Evolutionary conservation across 2,888 invertebrate species (phyloP).

Genomic region (Mongoloraphidia duomilia): DNA sequence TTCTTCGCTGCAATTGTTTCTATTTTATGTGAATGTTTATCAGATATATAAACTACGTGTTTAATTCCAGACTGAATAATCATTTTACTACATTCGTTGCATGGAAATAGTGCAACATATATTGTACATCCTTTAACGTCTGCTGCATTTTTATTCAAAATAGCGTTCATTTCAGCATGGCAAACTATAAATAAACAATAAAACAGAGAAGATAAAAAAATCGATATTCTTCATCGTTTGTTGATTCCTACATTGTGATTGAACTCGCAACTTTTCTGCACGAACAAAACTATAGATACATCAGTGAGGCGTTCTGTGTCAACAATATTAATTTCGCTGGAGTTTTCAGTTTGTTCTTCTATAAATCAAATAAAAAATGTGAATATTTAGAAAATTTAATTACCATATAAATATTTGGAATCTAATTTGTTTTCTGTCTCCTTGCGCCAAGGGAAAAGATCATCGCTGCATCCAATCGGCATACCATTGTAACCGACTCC

Average conservation of each 20-base stretch:
- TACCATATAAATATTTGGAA: slow-evolving; percentile 78
- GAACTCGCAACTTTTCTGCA: not conserved
- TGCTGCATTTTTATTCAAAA: slow-evolving; percentile 74
- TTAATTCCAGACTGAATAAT: slow-evolving; percentile 88
- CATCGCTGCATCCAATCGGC: slow-evolving; percentile 80
- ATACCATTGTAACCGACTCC: slow-evolving; percentile 96
- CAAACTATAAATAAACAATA: slow-evolving; percentile 65
- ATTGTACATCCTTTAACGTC: slow-evolving; percentile 67
- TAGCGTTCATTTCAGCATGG: slow-evolving; percentile 96
- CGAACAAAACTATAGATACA: not conserved
- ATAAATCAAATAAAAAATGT: too few relatives aligned
- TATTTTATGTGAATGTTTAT: slow-evolving; percentile 58
- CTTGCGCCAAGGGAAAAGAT: slow-evolving; percentile 82
- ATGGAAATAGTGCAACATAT: slow-evolving; percentile 87
- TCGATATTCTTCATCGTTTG: not conserved
- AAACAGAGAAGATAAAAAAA: slow-evolving; percentile 1
- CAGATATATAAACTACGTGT: slow-evolving; percentile 64
- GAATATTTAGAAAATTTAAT: slow-evolving; percentile 14
- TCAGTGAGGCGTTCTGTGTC: not conserved
- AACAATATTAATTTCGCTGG: too few relatives aligned
- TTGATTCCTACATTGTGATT: not conserved
- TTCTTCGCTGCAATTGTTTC: slow-evolving; percentile 59
- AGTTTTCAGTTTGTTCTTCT: too few relatives aligned
- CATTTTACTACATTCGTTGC: slow-evolving; percentile 94
- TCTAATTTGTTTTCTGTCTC: slow-evolving; percentile 41